Conservation (phyloP, 2,113 vertebrate genomes). For the Microcebus ravelobensis region DNA sequence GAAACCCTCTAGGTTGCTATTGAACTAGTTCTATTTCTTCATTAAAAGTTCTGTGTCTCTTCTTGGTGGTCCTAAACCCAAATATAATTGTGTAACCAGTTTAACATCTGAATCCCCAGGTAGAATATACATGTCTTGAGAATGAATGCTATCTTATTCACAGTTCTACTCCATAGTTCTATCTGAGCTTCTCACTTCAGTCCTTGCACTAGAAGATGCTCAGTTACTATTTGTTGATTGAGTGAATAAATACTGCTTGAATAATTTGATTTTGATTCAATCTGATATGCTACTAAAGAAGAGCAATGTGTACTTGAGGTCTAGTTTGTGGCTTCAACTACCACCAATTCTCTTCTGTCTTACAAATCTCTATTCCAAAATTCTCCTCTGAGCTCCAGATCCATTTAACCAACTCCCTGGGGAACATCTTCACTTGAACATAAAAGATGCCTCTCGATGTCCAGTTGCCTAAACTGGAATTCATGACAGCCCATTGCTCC, state of each 20-base stretch:
- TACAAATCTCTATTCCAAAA: background rate
- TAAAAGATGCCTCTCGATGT: background rate
- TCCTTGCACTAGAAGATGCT: background rate
- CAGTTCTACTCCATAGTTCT: background rate
- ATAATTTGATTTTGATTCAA: conserved; percentile 30
- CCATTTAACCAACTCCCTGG: background rate
- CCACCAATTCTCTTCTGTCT: background rate
- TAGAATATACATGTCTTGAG: background rate
- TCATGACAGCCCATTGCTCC: background rate
- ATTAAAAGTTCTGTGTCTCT: background rate
- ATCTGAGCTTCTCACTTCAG: background rate
- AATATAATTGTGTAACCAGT: background rate
- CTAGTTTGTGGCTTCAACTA: background rate
- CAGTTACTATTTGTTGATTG: background rate
- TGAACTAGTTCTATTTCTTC: background rate
- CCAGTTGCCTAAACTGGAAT: background rate
- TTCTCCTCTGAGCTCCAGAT: background rate
- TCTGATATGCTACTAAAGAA: background rate
- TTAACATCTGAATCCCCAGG: background rate
- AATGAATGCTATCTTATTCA: background rate
- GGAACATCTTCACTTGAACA: background rate
- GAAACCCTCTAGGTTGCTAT: background rate
- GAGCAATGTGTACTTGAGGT: background rate
- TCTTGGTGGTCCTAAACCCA: background rate
- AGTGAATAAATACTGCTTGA: background rate